Base-by-base conservation (phyloP, 2,797 vertebrate species). In the Hydrolagus colliei region DNA sequence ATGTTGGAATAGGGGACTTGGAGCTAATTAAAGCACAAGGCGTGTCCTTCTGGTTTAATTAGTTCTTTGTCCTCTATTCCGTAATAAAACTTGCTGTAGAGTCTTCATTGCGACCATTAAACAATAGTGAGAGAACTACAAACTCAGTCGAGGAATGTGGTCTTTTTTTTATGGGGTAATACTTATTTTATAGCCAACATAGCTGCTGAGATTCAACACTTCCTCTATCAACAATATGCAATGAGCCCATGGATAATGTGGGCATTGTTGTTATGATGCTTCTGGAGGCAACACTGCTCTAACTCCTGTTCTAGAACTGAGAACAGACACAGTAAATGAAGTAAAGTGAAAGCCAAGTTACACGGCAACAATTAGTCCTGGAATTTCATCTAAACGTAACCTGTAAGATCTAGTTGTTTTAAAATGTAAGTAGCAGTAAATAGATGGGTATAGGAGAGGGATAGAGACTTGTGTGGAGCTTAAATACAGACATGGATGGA, bases 31-130 rank as follows among this genome's bases (percentile, higher is more conserved):
- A 84, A 84, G 79, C 65, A 68, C 63, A 63, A 84, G 65, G 32
- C 18, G 14, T 84, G 41, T 52, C 65, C 20, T 71, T 71, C 65
- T 71, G 16, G 1, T 35, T 84, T 84, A 84, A 68, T 84, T 52
- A 84, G 65, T n/a, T 71, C 71, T 71, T 9, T 71, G 9, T 65
- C 62, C 27, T 67, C 65, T 20, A 71, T 71, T 68, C 10, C 65
- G 41, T 63, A 84, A 84, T 71, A 71, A 84, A 84, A 84, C 79
- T 67, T 71, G 63, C 14, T 32, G 18, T 8, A 41, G 32, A 52
- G 41, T 35, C 63, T 84, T 82, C 79, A 82, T 68, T 76, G 65
- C 62, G 79, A 13, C 32, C 79, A 68, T 82, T 82, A 68, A 82
- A 35, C 35, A 10, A 68, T 41, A 59, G 2, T 5, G 18, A 65